Evolutionary conservation across 2,797 vertebrate genomes (phyloP), one percentile per base, ranked within the genome.

Genomic region (Eutrigla gurnardus): DNA sequence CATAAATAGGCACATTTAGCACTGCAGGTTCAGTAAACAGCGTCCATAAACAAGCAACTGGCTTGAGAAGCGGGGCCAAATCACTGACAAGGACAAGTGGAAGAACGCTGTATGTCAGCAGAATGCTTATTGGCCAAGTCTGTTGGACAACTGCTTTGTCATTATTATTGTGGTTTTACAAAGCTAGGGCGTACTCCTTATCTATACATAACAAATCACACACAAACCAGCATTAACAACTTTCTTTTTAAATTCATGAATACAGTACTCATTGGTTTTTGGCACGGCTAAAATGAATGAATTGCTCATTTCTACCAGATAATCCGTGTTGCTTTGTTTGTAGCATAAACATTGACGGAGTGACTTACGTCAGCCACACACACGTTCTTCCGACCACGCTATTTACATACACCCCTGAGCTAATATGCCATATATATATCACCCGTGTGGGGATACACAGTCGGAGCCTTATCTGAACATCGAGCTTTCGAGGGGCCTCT

Each of bases 391-490:
- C 25, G 68, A 64, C 33, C 1, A 33, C 40, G 17, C 43, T 49
- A 65, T 71, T 81, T 66, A 49, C 59, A 81, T 70, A 70, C 49
- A 73, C 12, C 36, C 12, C 59, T 58, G 52, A 9, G 61, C 52
- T 55, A 8, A 7, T 53, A 37, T 33, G 3, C 9, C 17, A 37
- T 12, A 68, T 43, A 65, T 25, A 54, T 68, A 75, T 53, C 25
- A 73, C 46, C 73, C 69, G 58, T 63, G n/a, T 74, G 33, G 49
- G 60, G 65, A 85, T 49, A 49, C 57, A 80, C 64, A 77, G 73
- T 65, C 37, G 42, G 42, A 77, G 54, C 42, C 25, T 42, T 76
- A 83, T 82, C 74, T 62, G 39, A 71, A 72, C 60, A 84, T 84
- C 77, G 49, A 47, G 64, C 63, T 71, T 72, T 64, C 71, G 36